These are phyloP conservation scores for Calidris pygmaea DNA, from an alignment of 2,113 vertebrate genomes.

Conservation along the genomic window DNA sequence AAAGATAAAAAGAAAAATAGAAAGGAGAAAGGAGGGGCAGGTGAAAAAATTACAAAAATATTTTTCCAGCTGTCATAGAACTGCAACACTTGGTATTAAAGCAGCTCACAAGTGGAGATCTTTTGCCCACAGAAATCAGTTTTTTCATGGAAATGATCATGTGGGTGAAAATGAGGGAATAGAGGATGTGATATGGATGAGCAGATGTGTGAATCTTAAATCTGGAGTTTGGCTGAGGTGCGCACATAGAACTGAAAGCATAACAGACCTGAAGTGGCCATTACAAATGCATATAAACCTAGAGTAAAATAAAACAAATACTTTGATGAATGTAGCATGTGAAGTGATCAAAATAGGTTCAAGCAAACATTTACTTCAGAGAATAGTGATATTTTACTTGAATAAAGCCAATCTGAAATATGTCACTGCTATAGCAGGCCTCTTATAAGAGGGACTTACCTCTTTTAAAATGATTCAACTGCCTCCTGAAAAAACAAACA, in stretches of 20 bases:
- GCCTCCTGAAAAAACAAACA: neutral
- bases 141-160: neutral
- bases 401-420: neutral
- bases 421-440: neutral
- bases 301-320: neutral
- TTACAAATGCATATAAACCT: neutral
- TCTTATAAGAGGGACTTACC: neutral
- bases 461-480: neutral
- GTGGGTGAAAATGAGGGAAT: neutral
- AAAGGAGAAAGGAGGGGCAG: neutral
- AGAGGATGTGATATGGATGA: neutral
- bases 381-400: neutral
- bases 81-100: neutral
- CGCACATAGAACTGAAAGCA: neutral
- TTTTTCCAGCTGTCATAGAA: neutral
- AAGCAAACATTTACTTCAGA: neutral
- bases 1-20: neutral
- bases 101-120: neutral
- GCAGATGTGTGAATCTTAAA: neutral
- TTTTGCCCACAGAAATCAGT: neutral
- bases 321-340: neutral
- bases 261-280: neutral
- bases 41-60: neutral
- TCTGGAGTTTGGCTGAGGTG: neutral
- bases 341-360: neutral